Evolutionary conservation across 2,113 vertebrate species (phyloP).

Genomic region (Corydoras sp.): DNA sequence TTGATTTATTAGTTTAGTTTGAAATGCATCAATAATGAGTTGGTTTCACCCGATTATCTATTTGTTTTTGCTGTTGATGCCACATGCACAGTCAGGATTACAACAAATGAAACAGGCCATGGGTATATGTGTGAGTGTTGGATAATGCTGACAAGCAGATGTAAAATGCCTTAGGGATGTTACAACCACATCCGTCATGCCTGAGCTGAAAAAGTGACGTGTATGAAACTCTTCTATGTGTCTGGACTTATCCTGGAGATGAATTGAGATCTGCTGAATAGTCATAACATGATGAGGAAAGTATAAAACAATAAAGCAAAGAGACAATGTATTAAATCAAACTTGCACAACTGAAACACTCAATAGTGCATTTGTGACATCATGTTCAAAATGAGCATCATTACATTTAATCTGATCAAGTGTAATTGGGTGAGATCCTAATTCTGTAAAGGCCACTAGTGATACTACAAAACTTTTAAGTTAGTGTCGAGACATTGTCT

Average conservation of each 20-base stretch:
- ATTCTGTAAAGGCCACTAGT: no score
- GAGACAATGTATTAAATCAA: background rate
- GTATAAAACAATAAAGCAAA: background rate
- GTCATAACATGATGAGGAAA: background rate
- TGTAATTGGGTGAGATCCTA: no score
- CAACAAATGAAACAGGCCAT: background rate
- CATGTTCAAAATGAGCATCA: no score
- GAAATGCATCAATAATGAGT: background rate
- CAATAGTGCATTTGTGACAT: no score
- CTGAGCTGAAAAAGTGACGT: conserved; percentile 20
- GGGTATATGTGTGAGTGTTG: background rate
- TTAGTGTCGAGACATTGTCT: no score
- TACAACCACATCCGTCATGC: conserved; percentile 28
- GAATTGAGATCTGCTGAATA: conserved; percentile 4
- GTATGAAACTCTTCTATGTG: conserved; percentile 14
- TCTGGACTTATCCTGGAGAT: conserved; percentile 28
- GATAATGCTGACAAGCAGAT: conserved; percentile 23
- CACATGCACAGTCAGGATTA: conserved; percentile 5
- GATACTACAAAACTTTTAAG: no score
- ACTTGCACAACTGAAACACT: background rate
- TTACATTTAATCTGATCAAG: no score
- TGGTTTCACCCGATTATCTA: conserved; percentile 1
- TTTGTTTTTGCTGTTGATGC: conserved; percentile 2
- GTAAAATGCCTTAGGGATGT: conserved; percentile 24
- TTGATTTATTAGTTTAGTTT: conserved; percentile 19